These are phyloP conservation scores for Argyrosomus regius DNA, from an alignment of 2,797 vertebrate species.

Conservation along the genomic window DNA sequence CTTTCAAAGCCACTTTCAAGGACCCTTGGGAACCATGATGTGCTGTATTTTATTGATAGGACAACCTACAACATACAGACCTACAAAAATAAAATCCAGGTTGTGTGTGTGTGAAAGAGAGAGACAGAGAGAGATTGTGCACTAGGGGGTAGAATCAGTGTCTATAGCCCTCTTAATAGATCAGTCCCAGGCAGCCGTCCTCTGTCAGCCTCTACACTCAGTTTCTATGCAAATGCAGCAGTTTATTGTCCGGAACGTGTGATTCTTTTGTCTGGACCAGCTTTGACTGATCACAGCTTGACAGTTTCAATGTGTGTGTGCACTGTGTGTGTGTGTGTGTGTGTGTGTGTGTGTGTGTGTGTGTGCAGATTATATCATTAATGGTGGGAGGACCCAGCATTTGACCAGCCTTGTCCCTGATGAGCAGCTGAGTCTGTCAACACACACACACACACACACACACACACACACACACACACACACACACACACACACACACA, in stretches of 20 bases:
- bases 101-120: neutral
- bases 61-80: neutral
- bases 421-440: conserved; percentile 56
- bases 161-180: conserved; percentile 29
- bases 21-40: too few species aligned
- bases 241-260: conserved; percentile 92
- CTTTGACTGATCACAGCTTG: conserved; percentile 95
- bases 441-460: conserved; percentile 29
- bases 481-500: conserved; percentile 4
- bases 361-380: conserved; percentile 40
- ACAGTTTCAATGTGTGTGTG: conserved; percentile 96
- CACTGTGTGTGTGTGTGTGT: conserved; percentile 78
- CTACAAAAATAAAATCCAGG: neutral
- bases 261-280: conserved; percentile 92
- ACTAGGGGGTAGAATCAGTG: neutral
- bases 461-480: conserved; percentile 29
- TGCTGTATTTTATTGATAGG: too few species aligned
- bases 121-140: neutral
- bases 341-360: neutral
- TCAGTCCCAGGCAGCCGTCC: conserved; percentile 27
- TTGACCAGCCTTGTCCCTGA: conserved; percentile 6
- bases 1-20: too few species aligned
- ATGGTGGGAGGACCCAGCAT: conserved; percentile 39
- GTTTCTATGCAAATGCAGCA: conserved; percentile 93
- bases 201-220: conserved; percentile 90